Conservation (phyloP, 1,140 invertebrate genomes). For the Plectus sambesii region DNA sequence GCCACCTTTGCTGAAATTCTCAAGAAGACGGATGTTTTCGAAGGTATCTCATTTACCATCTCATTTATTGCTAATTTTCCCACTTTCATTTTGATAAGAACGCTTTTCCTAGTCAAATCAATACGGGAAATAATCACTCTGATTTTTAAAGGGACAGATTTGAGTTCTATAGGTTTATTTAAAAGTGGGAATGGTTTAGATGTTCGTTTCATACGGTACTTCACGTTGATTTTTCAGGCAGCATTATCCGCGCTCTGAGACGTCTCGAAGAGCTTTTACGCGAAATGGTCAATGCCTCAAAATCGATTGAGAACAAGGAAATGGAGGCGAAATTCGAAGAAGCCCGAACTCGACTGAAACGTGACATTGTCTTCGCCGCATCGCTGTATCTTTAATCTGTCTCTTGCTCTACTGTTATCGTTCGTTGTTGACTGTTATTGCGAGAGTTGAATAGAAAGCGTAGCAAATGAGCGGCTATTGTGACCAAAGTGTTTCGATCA, state of each 20-base stretch:
- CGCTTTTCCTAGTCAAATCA: slow-evolving; percentile 3
- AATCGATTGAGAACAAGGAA: slow-evolving; percentile 88
- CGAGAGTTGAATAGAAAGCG: too few species aligned
- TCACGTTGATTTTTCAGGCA: slow-evolving; percentile 57
- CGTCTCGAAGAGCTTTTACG: slow-evolving; percentile 85
- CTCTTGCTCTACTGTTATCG: too few species aligned
- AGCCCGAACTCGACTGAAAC: slow-evolving; percentile 73
- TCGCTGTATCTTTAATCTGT: slow-evolving; percentile 77
- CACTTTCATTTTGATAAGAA: slow-evolving; percentile 8
- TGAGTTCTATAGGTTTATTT: too few species aligned
- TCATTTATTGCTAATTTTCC: slow-evolving; percentile 6
- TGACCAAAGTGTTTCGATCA: too few species aligned
- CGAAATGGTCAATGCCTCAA: slow-evolving; percentile 87
- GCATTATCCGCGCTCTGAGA: slow-evolving; percentile 92
- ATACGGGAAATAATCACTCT: slow-evolving; percentile 10
- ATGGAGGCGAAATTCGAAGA: slow-evolving; percentile 91
- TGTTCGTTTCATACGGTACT: background rate
- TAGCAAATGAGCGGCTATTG: too few species aligned
- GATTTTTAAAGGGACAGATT: slow-evolving; percentile 22
- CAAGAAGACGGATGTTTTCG: slow-evolving; percentile 95
- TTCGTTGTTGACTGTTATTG: too few species aligned
- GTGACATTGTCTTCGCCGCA: slow-evolving; percentile 97
- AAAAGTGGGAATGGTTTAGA: too few species aligned
- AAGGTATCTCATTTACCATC: slow-evolving; percentile 61
- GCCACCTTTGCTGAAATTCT: slow-evolving; percentile 79